phyloP scores from a whole-genome alignment of 2,113 vertebrate species.

The Gobio gobio region DNA sequence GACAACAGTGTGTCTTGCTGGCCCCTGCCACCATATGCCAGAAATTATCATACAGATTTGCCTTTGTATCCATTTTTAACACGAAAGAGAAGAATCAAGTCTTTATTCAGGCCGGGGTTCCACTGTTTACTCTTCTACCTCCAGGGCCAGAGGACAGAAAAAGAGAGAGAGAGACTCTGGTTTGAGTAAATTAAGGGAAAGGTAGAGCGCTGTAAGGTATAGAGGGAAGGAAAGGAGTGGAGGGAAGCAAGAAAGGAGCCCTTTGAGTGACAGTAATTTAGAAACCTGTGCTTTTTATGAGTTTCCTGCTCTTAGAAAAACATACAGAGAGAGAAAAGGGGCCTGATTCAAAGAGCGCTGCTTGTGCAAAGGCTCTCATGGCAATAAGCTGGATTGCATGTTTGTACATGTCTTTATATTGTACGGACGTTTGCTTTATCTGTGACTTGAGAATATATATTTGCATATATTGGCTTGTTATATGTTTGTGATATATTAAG shows the following conservation, averaged over 20 bases:
- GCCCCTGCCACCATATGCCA: slow-evolving; percentile 75
- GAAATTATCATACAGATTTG: slow-evolving; percentile 83
- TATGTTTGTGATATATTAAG: background rate
- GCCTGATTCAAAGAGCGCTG: slow-evolving; percentile 65
- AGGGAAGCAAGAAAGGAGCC: slow-evolving; percentile 54
- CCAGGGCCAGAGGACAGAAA: slow-evolving; percentile 41
- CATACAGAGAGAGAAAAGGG: slow-evolving; percentile 64
- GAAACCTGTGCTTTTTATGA: slow-evolving; percentile 70
- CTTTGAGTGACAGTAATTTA: slow-evolving; percentile 80
- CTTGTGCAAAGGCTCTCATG: slow-evolving; percentile 25
- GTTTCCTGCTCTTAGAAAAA: slow-evolving; percentile 75
- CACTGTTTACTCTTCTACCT: slow-evolving; percentile 80
- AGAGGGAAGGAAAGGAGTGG: slow-evolving; percentile 43
- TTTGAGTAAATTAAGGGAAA: slow-evolving; percentile 32
- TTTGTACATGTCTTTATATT: slow-evolving; percentile 27
- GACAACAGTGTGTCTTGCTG: slow-evolving; percentile 74
- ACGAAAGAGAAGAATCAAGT: slow-evolving; percentile 77
- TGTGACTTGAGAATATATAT: background rate
- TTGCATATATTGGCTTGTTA: background rate
- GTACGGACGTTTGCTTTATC: background rate
- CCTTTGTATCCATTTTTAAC: slow-evolving; percentile 82
- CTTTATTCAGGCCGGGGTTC: slow-evolving; percentile 75
- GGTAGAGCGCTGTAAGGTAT: slow-evolving; percentile 31
- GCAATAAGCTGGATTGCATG: background rate
- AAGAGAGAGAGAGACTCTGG: background rate